These are phyloP conservation scores for Apotomis betuletana DNA, from an alignment of 2,888 invertebrate species.

Conservation along the genomic window DNA sequence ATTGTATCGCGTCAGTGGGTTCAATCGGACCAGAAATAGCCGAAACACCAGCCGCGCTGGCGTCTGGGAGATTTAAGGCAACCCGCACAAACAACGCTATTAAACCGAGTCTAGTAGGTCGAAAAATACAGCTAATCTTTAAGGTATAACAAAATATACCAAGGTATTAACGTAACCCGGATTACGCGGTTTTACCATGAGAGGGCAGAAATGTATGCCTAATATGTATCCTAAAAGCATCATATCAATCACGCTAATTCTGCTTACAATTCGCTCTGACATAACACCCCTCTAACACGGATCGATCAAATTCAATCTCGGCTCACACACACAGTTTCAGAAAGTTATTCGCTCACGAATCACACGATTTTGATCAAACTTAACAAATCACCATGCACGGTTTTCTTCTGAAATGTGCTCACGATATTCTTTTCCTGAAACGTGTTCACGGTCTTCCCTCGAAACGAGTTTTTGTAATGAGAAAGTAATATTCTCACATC, in stretches of 20 bases:
- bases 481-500: constrained; percentile 8
- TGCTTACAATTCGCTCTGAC: constrained; percentile 4
- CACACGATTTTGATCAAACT: constrained; percentile 15
- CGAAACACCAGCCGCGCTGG: constrained; percentile 38
- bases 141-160: too few relatives aligned
- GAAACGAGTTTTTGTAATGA: not conserved
- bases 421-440: too few relatives aligned
- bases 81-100: constrained; percentile 36
- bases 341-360: constrained; percentile 10
- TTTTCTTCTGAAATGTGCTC: too few relatives aligned
- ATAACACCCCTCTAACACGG: not conserved
- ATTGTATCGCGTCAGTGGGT: not conserved
- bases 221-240: constrained; percentile 13
- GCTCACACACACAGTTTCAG: constrained; percentile 12
- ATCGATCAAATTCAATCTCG: constrained; percentile 28
- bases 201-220: too few relatives aligned
- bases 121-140: too few relatives aligned
- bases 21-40: constrained; percentile 34
- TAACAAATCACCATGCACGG: constrained; percentile 4
- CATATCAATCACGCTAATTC: constrained; percentile 11
- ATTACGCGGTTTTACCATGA: too few relatives aligned
- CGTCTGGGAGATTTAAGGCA: constrained; percentile 43
- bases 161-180: too few relatives aligned
- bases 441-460: not conserved
- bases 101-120: not conserved